These are phyloP conservation scores for Toxonevra muliebris DNA, from an alignment of 2,888 invertebrate species.

Conservation along the genomic window DNA sequence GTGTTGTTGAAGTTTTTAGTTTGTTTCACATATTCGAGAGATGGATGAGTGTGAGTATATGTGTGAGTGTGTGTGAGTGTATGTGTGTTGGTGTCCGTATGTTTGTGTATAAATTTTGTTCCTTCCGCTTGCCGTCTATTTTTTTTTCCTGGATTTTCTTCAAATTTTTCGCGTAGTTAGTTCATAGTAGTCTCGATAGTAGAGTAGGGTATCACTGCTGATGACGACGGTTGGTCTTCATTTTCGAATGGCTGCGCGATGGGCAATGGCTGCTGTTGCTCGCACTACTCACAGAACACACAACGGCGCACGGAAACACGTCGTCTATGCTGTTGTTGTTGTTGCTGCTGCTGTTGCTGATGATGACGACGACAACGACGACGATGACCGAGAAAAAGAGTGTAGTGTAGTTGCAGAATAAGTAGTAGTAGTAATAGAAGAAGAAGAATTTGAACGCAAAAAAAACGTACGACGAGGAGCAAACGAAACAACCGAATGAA, in stretches of 20 bases:
- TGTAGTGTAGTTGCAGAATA: too few relatives aligned
- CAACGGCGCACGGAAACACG: slow-evolving; percentile 4
- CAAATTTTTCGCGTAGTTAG: too few relatives aligned
- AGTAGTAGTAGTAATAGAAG: too few relatives aligned
- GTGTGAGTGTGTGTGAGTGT: slow-evolving; percentile 21
- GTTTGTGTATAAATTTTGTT: background rate
- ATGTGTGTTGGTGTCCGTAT: background rate
- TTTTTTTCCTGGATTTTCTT: too few relatives aligned
- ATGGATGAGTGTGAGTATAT: background rate
- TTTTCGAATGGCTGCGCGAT: too few relatives aligned
- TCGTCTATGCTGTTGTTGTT: background rate
- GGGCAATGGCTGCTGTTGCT: slow-evolving; percentile 6
- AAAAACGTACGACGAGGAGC: slow-evolving; percentile 58
- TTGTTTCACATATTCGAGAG: too few relatives aligned
- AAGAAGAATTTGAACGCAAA: slow-evolving; percentile 33
- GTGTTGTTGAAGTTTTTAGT: background rate
- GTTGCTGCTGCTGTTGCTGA: slow-evolving; percentile 1
- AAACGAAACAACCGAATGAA: slow-evolving; percentile 58
- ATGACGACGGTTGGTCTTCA: too few relatives aligned
- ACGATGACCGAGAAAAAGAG: too few relatives aligned
- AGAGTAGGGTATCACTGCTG: too few relatives aligned
- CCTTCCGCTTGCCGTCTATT: too few relatives aligned
- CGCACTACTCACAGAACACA: slow-evolving; percentile 12
- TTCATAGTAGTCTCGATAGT: too few relatives aligned
- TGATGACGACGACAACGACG: slow-evolving; percentile 8